Base-by-base conservation (phyloP, 2,888 invertebrate species). In the Ceraclea dissimilis region DNA sequence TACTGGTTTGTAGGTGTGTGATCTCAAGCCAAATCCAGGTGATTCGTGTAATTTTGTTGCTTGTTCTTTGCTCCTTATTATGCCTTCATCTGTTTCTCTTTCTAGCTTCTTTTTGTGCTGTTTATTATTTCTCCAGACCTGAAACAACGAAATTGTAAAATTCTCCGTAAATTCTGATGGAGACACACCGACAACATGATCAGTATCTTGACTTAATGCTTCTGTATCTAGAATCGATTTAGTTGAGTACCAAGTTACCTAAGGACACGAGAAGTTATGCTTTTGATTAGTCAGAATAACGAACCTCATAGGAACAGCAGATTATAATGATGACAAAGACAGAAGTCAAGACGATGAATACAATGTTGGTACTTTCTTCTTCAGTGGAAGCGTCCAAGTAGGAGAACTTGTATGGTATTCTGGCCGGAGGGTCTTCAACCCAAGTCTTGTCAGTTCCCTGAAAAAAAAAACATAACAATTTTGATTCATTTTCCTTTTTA, bases 351-450 rank as follows among this genome's bases (percentile, higher is more conserved):
- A 85, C 84, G 62, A 92, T 85, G 66, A 93, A 90, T 57, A 92
- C 81, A 64, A 90, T 85, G 74, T 87, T 85, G 1, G 86, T 85
- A 56, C 85, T 86, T 66, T 90, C 89, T 70, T 91, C 90, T 68
- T 89, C 86, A 34, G 84, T 79, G 16, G 88, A 85, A 13, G 84
- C 82, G 63, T 85, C 83, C 33, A 85, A 83, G 68, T 88, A 86
- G 33, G 84, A 75, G 1, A 89, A 86, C 64, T 85, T 85, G 69
- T 90, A 91, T 0, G 86, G 80, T 11, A 85, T 80, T 52, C 87
- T 79, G 34, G 84, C 84, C 0, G 91, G 91, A 2, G 90, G 88
- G 67, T 91, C 90, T 70, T 88, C 88, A 2, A 88, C 88, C 91
- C 91, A 92, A 0, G 85, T 85, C 65, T 84, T 85, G 64, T 89